Conservation (phyloP, 2,113 vertebrate genomes). For the Arizona elegans region DNA sequence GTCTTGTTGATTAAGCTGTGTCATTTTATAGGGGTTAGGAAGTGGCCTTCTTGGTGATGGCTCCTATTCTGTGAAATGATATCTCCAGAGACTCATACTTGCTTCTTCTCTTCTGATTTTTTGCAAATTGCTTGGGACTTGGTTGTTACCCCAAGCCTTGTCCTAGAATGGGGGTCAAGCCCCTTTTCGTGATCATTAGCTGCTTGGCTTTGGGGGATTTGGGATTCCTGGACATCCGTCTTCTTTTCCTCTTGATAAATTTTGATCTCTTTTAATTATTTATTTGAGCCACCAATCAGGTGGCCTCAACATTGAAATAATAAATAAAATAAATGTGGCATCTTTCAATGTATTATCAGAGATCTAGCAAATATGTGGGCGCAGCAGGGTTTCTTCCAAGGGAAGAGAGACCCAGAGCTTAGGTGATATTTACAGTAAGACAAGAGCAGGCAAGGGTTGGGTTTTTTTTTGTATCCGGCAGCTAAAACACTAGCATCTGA, state of each 20-base stretch:
- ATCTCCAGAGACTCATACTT: neutral
- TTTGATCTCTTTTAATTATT: neutral
- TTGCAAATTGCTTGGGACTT: neutral
- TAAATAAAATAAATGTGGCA: neutral
- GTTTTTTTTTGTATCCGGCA: neutral
- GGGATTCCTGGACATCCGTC: neutral
- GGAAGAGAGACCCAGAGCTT: neutral
- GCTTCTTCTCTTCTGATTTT: neutral
- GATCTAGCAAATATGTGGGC: neutral
- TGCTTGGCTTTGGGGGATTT: neutral
- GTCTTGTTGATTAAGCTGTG: neutral
- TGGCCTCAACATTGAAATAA: neutral
- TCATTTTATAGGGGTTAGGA: neutral
- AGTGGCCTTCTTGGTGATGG: neutral
- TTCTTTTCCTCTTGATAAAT: neutral
- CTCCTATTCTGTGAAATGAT: neutral
- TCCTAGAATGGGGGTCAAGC: neutral
- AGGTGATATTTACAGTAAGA: neutral
- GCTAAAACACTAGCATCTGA: neutral
- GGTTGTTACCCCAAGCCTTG: neutral
- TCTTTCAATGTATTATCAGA: neutral
- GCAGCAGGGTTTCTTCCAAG: neutral
- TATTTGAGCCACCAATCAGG: neutral
- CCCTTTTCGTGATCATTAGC: neutral
- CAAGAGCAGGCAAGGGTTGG: neutral